Conservation (phyloP, 2,113 vertebrate species). For the Leptocoma aspasia region DNA sequence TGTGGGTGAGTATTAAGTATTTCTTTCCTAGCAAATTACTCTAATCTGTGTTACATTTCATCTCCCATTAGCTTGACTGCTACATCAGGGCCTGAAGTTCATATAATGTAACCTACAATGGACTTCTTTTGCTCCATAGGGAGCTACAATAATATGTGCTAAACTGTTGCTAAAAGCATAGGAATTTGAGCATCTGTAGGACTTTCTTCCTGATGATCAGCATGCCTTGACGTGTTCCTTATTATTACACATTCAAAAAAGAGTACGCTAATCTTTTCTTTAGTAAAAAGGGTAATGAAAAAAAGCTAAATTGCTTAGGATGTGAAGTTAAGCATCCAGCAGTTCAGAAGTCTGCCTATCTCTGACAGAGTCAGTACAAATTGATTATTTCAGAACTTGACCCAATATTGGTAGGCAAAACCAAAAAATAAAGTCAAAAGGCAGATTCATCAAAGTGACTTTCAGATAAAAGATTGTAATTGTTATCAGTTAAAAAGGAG, state of each 20-base stretch:
- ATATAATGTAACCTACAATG: accelerated
- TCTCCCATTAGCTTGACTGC: neutral
- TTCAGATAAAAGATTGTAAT: neutral
- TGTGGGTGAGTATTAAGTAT: neutral
- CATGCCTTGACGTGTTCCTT: neutral
- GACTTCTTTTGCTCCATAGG: neutral
- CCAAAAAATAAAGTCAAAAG: neutral
- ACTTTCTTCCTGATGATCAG: neutral
- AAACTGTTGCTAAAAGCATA: neutral
- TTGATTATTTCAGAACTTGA: neutral
- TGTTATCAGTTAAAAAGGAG: neutral
- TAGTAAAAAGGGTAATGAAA: neutral
- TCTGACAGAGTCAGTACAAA: neutral
- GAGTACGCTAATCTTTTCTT: neutral
- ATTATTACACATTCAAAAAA: neutral
- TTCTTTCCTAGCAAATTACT: neutral
- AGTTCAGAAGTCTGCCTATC: neutral
- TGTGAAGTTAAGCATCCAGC: neutral
- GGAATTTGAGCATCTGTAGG: neutral
- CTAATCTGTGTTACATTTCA: neutral
- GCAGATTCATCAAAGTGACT: neutral
- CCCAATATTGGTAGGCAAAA: neutral
- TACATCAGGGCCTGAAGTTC: neutral
- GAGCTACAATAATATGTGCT: accelerated
- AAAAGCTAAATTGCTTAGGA: neutral